These are phyloP conservation scores for Drosophila pegasa DNA, from an alignment of 2,888 invertebrate genomes.

Conservation along the genomic window DNA sequence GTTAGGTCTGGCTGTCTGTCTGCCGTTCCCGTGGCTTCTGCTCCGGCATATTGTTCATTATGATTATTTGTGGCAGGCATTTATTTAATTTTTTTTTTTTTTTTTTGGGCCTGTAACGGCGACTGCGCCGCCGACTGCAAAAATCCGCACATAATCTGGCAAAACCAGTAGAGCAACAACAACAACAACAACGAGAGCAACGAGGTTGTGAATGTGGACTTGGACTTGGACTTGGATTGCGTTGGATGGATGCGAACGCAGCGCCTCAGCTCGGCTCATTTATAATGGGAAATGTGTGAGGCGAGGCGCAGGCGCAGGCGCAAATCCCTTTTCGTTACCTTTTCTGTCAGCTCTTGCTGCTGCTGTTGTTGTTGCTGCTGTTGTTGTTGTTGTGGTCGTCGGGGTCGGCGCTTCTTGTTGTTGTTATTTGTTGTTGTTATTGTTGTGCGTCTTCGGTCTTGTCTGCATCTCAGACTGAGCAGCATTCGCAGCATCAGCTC, in stretches of 20 bases:
- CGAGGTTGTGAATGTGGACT: conserved; percentile 10
- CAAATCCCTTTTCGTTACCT: conserved; percentile 71
- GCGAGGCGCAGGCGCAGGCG: conserved; percentile 69
- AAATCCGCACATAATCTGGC: conserved; percentile 79
- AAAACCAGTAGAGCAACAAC: conserved; percentile 80
- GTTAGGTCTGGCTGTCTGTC: conserved; percentile 34
- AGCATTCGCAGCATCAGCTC: conserved; percentile 30
- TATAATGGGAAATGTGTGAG: conserved; percentile 76
- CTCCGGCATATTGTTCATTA: conserved; percentile 71
- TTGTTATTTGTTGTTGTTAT: conserved; percentile 39
- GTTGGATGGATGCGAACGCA: conserved; percentile 27
- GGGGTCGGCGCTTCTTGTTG: conserved; percentile 44
- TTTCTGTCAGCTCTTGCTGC: conserved; percentile 52
- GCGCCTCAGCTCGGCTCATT: conserved; percentile 70
- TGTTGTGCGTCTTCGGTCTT: conserved; percentile 58
- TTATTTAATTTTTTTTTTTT: conserved; percentile 35
- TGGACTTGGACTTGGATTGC: conserved; percentile 25
- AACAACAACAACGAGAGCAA: conserved; percentile 31
- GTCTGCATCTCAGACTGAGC: conserved; percentile 44
- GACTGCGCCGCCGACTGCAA: conserved; percentile 55
- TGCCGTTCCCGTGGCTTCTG: conserved; percentile 45
- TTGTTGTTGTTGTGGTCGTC: conserved; percentile 49
- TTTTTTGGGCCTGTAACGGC: conserved; percentile 27
- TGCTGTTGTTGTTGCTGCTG: conserved; percentile 33
- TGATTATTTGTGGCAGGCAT: conserved; percentile 73